Evolutionary conservation across 1,140 invertebrate species (phyloP), one percentile per base, ranked within the genome.

Genomic region (Cydia amplana): DNA sequence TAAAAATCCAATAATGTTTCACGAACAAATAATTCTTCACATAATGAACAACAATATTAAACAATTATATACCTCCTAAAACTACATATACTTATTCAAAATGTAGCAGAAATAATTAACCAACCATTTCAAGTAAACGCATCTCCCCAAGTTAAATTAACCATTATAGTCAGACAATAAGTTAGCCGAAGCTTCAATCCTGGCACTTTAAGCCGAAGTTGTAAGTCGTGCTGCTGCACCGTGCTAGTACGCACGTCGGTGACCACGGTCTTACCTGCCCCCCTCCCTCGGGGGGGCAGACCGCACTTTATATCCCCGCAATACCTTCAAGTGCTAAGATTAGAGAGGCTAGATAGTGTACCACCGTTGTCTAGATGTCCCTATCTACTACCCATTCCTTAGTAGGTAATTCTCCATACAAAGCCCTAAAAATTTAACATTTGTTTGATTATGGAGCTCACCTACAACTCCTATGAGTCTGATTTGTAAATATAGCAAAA

Each of bases 221-320:
- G 55, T 60, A 60, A 23, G 55, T 60, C 20, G 55, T 23, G 55
- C 20, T n/a, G 18, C 49, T 23, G 55, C 9, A 23, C 1, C 20
- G 20, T 23, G 55, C 55, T 23, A 60, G 55, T n/a, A 60, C 55
- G 55, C 55, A 60, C 51, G 51, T 36, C 63, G 64, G 65, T 70
- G 65, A 70, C 65, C 65, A 18, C 55, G 55, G 55, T 60, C 65
- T 70, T 36, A 70, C 65, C 25, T 70, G 28, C 32, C 65, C 64
- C 64, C 65, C 65, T 36, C n/a, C 4, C 12, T 10, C 25, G 7
- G 28, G 65, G 65, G 65, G 65, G 28, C 2, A 36, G 32, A 70
- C 65, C 65, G 65, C 65, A 70, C 65, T 70, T 70, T 70, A 70
- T 36, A 40, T 70, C 65, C n/a, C 65, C 65, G 65, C 65, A 70